Conservation (phyloP, 2,113 vertebrate genomes). For the Pangasianodon gigas region DNA sequence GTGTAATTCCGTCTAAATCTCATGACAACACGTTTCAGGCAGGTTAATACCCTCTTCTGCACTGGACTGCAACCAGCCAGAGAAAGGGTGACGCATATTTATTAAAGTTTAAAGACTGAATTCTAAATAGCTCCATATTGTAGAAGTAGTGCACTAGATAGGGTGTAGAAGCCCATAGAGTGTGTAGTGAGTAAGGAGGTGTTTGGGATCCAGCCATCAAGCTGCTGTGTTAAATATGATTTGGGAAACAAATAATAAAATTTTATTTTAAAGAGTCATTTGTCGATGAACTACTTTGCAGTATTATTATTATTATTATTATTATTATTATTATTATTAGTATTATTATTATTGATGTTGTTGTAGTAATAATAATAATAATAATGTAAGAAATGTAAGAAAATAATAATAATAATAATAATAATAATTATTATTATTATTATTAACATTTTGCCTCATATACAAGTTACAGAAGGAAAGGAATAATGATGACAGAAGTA, state of each 20-base stretch:
- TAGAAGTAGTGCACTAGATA: not conserved
- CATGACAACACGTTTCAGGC: not conserved
- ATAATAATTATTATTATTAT: not conserved
- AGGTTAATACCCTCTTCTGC: not conserved
- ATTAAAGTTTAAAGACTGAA: not conserved
- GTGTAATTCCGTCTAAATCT: not conserved
- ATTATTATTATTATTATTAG: too few species aligned
- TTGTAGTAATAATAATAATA: too few species aligned
- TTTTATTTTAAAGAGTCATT: not conserved
- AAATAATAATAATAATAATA: too few species aligned
- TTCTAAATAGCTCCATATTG: not conserved
- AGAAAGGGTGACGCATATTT: not conserved
- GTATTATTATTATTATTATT: not conserved
- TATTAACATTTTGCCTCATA: not conserved
- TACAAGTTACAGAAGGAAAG: not conserved
- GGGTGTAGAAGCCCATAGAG: not conserved
- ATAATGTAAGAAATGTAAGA: too few species aligned
- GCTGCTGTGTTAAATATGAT: not conserved
- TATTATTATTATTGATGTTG: too few species aligned
- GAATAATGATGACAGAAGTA: too few species aligned
- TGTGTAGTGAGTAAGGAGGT: not conserved
- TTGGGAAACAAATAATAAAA: not conserved
- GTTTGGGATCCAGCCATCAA: not conserved
- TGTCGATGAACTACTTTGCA: not conserved
- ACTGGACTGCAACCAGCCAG: not conserved